These are phyloP conservation scores for Oreochromis mossambicus DNA, from an alignment of 2,797 vertebrate genomes.

Conservation along the genomic window DNA sequence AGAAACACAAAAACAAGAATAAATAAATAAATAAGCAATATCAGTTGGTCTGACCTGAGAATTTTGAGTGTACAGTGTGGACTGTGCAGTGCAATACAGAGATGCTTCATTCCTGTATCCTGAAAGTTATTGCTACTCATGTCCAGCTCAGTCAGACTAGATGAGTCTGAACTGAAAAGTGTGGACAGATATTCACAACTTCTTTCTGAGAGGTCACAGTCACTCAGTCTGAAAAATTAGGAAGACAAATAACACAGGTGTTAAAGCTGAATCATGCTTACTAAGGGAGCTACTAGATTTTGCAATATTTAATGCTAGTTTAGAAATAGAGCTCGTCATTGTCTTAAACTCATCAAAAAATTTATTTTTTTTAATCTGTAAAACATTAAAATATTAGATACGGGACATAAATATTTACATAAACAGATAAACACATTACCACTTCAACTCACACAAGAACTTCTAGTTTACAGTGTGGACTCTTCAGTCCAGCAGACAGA, in stretches of 20 bases:
- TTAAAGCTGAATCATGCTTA: background rate
- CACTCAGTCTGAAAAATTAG: background rate
- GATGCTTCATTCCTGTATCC: background rate
- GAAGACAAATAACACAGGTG: background rate
- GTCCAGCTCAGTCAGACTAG: background rate
- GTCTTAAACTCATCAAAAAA: background rate
- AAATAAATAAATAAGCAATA: background rate
- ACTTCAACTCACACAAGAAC: background rate
- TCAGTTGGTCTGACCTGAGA: background rate
- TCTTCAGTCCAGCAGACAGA: background rate
- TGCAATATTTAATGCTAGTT: background rate
- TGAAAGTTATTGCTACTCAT: background rate
- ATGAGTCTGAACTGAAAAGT: background rate
- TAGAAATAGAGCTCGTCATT: rapidly evolving
- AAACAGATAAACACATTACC: background rate
- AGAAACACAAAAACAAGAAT: background rate
- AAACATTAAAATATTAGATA: background rate
- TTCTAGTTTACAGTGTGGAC: background rate
- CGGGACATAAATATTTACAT: background rate
- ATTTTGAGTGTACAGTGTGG: background rate
- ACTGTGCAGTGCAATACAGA: background rate
- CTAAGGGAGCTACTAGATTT: background rate
- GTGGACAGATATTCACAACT: background rate
- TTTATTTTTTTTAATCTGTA: background rate
- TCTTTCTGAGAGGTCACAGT: background rate